Evolutionary conservation across 2,797 vertebrate species (phyloP).

Genomic region (Loriculus beryllinus): DNA sequence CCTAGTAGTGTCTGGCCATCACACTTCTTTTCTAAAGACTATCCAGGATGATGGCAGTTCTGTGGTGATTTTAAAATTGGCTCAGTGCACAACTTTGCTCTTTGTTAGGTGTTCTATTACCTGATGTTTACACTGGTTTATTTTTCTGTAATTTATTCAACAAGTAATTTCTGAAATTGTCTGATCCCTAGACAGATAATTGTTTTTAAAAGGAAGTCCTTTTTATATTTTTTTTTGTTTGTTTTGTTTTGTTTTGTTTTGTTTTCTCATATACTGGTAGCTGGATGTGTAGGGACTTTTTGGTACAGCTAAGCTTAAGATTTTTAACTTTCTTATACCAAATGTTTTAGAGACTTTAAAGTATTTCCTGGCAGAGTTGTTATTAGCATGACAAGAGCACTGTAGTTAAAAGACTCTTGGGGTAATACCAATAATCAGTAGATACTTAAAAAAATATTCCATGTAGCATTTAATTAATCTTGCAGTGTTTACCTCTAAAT

Average conservation of each 20-base stretch:
- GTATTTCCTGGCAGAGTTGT: slow-evolving; percentile 21
- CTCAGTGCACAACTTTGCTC: neutral
- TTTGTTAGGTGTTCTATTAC: neutral
- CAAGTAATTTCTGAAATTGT: neutral
- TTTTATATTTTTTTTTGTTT: no score
- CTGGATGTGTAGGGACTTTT: neutral
- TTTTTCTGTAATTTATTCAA: neutral
- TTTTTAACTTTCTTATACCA: neutral
- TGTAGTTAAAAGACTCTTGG: neutral
- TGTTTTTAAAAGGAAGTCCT: no score
- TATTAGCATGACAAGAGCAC: slow-evolving; percentile 26
- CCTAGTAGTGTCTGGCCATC: neutral
- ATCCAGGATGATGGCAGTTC: neutral
- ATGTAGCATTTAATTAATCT: neutral
- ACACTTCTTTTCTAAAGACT: neutral
- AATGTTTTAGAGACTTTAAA: neutral
- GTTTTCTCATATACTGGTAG: no score
- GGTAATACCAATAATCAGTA: slow-evolving; percentile 31
- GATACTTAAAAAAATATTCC: slow-evolving; percentile 18
- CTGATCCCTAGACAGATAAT: neutral
- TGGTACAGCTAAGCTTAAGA: neutral
- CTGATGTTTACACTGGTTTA: neutral
- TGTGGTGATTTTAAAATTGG: neutral
- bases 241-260: no score
- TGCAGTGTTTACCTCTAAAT: slow-evolving; percentile 30